Conservation (phyloP, 2,797 vertebrate species). For the Cryptoprocta ferox region DNA sequence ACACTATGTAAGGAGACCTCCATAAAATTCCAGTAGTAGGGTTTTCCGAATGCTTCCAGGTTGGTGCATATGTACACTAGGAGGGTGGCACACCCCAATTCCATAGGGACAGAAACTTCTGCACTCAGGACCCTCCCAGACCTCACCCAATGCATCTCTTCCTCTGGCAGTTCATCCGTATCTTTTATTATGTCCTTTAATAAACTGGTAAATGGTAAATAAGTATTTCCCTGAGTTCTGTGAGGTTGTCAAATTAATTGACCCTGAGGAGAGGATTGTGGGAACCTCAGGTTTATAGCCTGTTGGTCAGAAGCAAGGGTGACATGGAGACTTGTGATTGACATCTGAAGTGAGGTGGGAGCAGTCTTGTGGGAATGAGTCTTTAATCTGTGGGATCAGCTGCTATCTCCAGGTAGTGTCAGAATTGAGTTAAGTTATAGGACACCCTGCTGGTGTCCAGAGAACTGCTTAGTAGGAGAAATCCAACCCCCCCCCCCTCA, state of each 20-base stretch:
- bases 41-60: not conserved
- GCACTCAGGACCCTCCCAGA: not conserved
- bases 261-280: not conserved
- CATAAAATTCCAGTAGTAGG: not conserved
- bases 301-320: not conserved
- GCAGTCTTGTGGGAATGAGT: not conserved
- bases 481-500: not conserved
- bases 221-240: not conserved
- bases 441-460: not conserved
- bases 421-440: not conserved
- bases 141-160: not conserved
- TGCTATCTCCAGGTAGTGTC: not conserved
- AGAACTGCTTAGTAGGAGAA: not conserved
- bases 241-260: not conserved
- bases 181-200: not conserved
- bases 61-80: no score
- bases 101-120: not conserved
- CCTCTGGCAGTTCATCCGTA: not conserved
- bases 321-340: not conserved
- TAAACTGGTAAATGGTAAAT: not conserved
- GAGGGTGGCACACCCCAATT: not conserved
- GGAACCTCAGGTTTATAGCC: not conserved
- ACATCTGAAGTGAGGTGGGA: not conserved
- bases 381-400: not conserved
- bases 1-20: not conserved